A percentile compares a stretch with the other conserved stretches of the same genome.
phyloP scores from a whole-genome alignment of 1,140 invertebrate species.

The Sitophilus oryzae region DNA sequence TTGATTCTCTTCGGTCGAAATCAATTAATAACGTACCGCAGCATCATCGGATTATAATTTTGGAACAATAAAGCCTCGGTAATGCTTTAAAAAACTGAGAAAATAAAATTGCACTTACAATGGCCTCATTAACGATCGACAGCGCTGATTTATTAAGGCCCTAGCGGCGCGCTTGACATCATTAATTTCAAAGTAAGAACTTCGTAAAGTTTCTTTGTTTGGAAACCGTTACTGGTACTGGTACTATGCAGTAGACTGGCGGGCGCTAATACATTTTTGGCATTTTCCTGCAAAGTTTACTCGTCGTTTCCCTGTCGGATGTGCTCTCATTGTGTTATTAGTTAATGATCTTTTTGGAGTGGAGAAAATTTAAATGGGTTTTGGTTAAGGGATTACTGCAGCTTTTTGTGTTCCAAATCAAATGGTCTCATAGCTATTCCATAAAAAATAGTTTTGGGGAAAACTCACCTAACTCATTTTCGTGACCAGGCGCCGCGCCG shows the following conservation, averaged over 20 bases:
- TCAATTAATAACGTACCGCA: neutral
- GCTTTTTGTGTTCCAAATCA: slow-evolving; percentile 6
- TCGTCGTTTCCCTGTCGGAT: slow-evolving; percentile 1
- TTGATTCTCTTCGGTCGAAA: too few species aligned
- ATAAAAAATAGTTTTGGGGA: too few species aligned
- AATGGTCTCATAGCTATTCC: too few species aligned
- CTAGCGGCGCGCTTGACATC: slow-evolving; percentile 13
- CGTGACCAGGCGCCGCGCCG: too few species aligned
- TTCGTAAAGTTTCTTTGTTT: slow-evolving; percentile 18
- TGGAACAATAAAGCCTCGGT: neutral
- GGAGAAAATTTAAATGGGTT: neutral
- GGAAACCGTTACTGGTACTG: slow-evolving; percentile 14
- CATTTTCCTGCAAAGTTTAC: slow-evolving; percentile 13
- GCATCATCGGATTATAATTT: neutral
- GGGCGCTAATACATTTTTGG: slow-evolving; percentile 16
- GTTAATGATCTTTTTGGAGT: slow-evolving; percentile 16
- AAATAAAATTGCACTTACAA: neutral
- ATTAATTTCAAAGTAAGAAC: slow-evolving; percentile 21
- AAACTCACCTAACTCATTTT: too few species aligned
- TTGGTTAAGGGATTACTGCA: slow-evolving; percentile 3
- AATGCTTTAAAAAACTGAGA: slow-evolving; percentile 7
- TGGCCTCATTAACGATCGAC: neutral
- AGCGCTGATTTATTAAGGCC: neutral
- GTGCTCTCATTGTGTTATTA: slow-evolving; percentile 16
- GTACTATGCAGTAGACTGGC: too few species aligned